Conservation (phyloP, 1,140 invertebrate species). For the Lordiphosa mommai region DNA sequence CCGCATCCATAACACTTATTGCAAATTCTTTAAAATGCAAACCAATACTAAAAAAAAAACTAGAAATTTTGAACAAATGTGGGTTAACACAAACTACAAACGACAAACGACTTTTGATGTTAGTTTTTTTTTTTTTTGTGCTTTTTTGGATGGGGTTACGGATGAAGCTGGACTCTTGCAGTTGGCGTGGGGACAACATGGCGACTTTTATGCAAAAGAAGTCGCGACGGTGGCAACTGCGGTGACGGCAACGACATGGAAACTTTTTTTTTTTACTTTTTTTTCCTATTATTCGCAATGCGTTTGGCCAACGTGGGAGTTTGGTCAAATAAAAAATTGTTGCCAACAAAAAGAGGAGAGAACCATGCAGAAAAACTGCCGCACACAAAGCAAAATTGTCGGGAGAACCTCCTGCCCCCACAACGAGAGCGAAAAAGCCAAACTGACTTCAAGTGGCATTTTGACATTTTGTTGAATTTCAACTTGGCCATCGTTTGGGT, state of each 20-base stretch:
- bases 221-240: constrained; percentile 18
- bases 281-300: constrained; percentile 18
- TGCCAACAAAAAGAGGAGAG: constrained; percentile 24
- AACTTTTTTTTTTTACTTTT: constrained; percentile 28
- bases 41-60: too few species aligned
- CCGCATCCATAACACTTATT: too few species aligned
- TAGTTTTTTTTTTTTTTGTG: too few species aligned
- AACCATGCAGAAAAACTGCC: constrained; percentile 32
- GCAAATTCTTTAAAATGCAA: too few species aligned
- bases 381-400: constrained; percentile 33
- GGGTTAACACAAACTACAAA: too few species aligned
- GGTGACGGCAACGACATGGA: constrained; percentile 25
- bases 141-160: too few species aligned
- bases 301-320: constrained; percentile 25
- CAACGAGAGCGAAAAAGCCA: constrained; percentile 23
- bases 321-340: constrained; percentile 36
- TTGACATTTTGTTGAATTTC: constrained; percentile 58
- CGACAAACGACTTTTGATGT: too few species aligned
- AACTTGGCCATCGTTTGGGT: constrained; percentile 26
- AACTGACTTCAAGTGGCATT: constrained; percentile 55
- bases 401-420: not conserved
- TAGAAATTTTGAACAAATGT: too few species aligned
- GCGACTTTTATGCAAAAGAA: constrained; percentile 52
- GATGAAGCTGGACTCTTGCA: constrained; percentile 1
- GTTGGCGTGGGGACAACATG: constrained; percentile 35